A percentile compares a stretch with the other conserved stretches of the same genome.
Conservation (phyloP, 2,113 vertebrate species). For the Albula glossodonta region DNA sequence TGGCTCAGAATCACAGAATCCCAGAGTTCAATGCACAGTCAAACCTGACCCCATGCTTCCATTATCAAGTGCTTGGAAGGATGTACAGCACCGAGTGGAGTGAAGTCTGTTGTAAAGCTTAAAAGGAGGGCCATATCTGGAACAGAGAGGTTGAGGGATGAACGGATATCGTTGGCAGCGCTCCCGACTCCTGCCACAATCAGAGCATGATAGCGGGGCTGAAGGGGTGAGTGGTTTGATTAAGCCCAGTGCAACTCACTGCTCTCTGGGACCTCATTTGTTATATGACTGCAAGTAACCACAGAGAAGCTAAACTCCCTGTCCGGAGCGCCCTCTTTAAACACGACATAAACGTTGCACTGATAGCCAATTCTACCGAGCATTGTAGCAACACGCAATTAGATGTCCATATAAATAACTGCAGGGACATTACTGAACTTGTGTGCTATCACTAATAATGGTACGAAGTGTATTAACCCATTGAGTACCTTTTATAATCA, state of each 20-base stretch:
- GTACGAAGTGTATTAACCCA: slow-evolving; percentile 37
- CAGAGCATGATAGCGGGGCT: background rate
- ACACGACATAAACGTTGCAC: slow-evolving; percentile 15
- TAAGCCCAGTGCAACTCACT: background rate
- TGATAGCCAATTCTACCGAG: slow-evolving; percentile 37
- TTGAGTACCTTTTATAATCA: slow-evolving; percentile 32
- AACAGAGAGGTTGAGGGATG: background rate
- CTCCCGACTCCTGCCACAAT: background rate
- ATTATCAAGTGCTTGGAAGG: background rate
- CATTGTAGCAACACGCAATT: slow-evolving; percentile 42
- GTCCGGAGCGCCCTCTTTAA: background rate
- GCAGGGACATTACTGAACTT: slow-evolving; percentile 36
- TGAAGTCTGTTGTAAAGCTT: background rate
- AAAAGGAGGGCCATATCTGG: background rate
- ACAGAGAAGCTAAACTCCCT: background rate
- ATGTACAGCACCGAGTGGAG: background rate
- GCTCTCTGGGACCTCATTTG: background rate
- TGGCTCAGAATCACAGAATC: background rate
- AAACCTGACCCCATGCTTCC: background rate
- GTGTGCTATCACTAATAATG: slow-evolving; percentile 41
- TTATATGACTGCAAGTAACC: slow-evolving; percentile 18
- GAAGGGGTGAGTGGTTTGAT: background rate
- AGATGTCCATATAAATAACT: slow-evolving; percentile 47
- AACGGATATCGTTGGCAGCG: background rate
- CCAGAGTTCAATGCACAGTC: background rate